Evolutionary conservation across 1,140 invertebrate species (phyloP), one percentile per base, ranked within the genome.

Genomic region (Cydia splendana): DNA sequence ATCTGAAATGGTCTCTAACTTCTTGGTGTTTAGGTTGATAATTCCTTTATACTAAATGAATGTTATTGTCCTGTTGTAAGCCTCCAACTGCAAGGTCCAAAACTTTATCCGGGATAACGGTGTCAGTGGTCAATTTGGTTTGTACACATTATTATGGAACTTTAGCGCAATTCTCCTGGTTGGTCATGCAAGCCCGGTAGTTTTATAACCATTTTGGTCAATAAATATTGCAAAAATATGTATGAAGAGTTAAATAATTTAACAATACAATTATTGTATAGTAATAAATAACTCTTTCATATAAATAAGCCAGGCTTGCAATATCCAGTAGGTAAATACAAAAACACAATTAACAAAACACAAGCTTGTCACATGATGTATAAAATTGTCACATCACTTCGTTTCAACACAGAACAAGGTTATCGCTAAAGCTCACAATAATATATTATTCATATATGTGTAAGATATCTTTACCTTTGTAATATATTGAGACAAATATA

Each of bases 41-140:
- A 77, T 84, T 80, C 76, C 75, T 78, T 24, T 74, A 65, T 83
- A 83, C 74, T 87, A 82, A 87, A 87, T 78, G 74, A 74, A 78
- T 88, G 79, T 88, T 89, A 83, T 89, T 88, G 78, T 91, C 86
- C 84, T 90, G 75, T 87, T 87, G 80, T 89, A 93, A 92, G 90
- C 88, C 86, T 85, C 85, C 87, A 79, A 84, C 82, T 79, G 84
- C 91, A 85, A 92, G 90, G 85, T 91, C 91, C 74, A 91, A 92
- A 91, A 88, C 88, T 71, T 88, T 91, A 78, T 91, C 91, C 78
- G 91, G 84, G 82, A 92, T 93, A 76, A 93, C 91, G 84, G 91
- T 93, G 83, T 93, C 91, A 79, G 91, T 93, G 83, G 91, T 93
- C 74, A 92, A 92, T 80, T 89, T 93, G 91, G 91, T 93, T 93